Percentiles rank a stretch among this genome's conserved stretches.
phyloP scores from a whole-genome alignment of 2,888 invertebrate species.

The Clivina fossor region DNA sequence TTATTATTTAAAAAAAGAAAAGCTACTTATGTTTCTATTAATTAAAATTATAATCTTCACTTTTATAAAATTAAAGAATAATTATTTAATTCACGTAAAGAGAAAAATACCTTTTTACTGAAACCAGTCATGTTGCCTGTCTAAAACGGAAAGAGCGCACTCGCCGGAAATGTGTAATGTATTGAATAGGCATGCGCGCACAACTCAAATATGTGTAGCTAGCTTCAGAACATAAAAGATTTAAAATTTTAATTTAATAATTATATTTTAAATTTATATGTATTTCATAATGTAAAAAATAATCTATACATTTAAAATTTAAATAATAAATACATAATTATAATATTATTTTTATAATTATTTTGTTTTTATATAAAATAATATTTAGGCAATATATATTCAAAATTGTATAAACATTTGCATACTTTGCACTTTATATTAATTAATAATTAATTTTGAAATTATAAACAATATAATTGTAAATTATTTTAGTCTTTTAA shows the following conservation, averaged over 20 bases:
- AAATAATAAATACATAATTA: too few species aligned
- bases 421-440: too few species aligned
- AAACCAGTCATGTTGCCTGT: slow-evolving; percentile 79
- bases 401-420: too few species aligned
- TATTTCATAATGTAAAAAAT: background rate
- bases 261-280: background rate
- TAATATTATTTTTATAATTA: too few species aligned
- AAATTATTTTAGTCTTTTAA: too few species aligned
- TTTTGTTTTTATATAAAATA: too few species aligned
- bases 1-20: background rate
- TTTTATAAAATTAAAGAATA: slow-evolving; percentile 1
- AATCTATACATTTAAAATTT: too few species aligned
- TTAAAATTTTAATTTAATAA: background rate
- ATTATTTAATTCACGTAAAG: slow-evolving; percentile 27
- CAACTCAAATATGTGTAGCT: background rate
- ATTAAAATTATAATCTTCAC: slow-evolving; percentile 1
- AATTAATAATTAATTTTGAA: too few species aligned
- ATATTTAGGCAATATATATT: too few species aligned
- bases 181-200: background rate
- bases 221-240: background rate
- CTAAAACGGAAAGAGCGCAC: slow-evolving; percentile 65
- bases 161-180: slow-evolving; percentile 21
- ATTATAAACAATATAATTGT: too few species aligned
- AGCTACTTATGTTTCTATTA: background rate
- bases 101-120: slow-evolving; percentile 69